phyloP scores from a whole-genome alignment of 2,113 vertebrate species.

The Plectropomus leopardus region DNA sequence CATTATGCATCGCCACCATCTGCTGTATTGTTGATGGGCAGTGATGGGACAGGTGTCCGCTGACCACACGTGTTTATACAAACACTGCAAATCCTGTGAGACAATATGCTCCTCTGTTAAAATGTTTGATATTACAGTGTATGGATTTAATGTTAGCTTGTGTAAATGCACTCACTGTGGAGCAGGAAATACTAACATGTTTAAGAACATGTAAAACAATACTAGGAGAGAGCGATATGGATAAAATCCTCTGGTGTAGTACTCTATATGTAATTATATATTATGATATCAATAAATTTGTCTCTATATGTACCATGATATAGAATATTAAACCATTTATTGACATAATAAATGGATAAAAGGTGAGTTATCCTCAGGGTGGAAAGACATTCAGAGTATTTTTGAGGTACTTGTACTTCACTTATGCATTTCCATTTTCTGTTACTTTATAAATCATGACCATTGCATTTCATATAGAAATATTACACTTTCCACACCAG shows the following conservation, averaged over 20 bases:
- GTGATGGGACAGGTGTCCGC: constrained; percentile 68
- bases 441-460: neutral
- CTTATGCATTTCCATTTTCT: neutral
- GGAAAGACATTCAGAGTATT: neutral
- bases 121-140: constrained; percentile 29
- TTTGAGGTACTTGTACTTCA: neutral
- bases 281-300: neutral
- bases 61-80: constrained; percentile 59
- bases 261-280: neutral
- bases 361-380: neutral
- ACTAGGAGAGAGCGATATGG: neutral
- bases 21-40: constrained; percentile 65
- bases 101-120: constrained; percentile 41
- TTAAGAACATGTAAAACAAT: constrained; percentile 3
- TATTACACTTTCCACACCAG: neutral
- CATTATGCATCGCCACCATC: constrained; percentile 67
- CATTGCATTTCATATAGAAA: neutral
- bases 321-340: neutral
- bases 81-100: constrained; percentile 47
- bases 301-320: neutral
- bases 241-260: neutral
- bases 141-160: constrained; percentile 27
- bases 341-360: neutral
- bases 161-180: constrained; percentile 21
- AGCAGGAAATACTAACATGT: neutral